Percentiles rank a stretch among this genome's conserved stretches.
Evolutionary conservation across 2,888 invertebrate species (phyloP).

Genomic region (Scaptomyza polygonia): DNA sequence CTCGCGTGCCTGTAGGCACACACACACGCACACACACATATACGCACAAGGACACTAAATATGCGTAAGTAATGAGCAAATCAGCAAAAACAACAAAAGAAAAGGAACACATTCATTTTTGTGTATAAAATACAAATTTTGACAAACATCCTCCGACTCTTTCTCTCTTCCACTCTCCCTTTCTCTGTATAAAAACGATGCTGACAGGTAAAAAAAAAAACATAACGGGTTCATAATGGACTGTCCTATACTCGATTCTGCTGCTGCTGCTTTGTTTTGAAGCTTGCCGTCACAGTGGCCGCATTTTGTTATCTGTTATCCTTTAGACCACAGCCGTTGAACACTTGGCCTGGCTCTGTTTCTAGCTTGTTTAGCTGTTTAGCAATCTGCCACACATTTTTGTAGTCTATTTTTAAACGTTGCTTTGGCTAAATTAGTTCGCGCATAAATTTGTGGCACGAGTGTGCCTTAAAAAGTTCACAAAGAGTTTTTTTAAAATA

Average conservation of each 20-base stretch:
- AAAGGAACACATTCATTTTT: slow-evolving; percentile 7
- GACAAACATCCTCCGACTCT: slow-evolving; percentile 31
- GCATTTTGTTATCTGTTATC: slow-evolving; percentile 1
- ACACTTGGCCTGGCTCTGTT: slow-evolving; percentile 47
- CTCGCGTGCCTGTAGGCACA: slow-evolving; percentile 52
- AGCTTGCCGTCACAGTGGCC: no score
- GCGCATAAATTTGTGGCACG: slow-evolving; percentile 63
- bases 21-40: slow-evolving; percentile 14
- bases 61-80: slow-evolving; percentile 50
- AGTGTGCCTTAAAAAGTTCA: slow-evolving; percentile 40
- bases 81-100: not conserved
- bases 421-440: slow-evolving; percentile 65
- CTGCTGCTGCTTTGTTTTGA: no score
- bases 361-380: slow-evolving; percentile 19
- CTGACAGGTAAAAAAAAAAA: slow-evolving; percentile 16
- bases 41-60: slow-evolving; percentile 21
- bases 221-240: slow-evolving; percentile 18
- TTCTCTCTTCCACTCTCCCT: not conserved
- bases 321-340: slow-evolving; percentile 40
- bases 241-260: slow-evolving; percentile 1
- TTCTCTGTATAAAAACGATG: slow-evolving; percentile 29
- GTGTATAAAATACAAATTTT: slow-evolving; percentile 29
- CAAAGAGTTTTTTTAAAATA: no score
- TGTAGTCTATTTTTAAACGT: slow-evolving; percentile 59
- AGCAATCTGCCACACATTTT: slow-evolving; percentile 34